Base-by-base conservation (phyloP, 2,888 invertebrate species). In the Lochmaea capreae region DNA sequence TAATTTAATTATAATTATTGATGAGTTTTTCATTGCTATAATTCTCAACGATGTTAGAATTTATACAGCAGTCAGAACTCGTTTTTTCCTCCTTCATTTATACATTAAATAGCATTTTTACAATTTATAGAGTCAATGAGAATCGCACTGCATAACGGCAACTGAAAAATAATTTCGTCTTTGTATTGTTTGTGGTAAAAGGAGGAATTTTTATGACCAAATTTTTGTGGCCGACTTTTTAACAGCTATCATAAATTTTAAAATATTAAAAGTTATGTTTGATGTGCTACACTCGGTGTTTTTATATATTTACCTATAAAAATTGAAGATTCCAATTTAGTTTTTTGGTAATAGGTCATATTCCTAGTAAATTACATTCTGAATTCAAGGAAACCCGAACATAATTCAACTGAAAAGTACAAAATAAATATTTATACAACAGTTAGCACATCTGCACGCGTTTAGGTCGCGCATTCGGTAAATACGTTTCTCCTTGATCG, bases 81-180 rank as follows among this genome's bases (percentile, higher is more conserved):
- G n/a, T 16, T 22, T 57, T 57, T 57, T 57, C 4, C 18, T 22
- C 4, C n/a, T 57, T 39, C 33, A 4, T 57, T 22, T 22, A 18
- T 57, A 22, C 18, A 57, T 57, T 57, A 9, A 4, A 57, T 16
- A 57, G 22, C 57, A 57, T 18, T 57, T 57, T 22, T 22, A 57
- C 16, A 57, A 57, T 57, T 57, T 57, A 57, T 57, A 18, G 22
- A 57, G 57, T 57, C 57, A 57, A 57, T 57, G 22, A 57, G 57
- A 57, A 22, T 18, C 11, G 18, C 57, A 57, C 57, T 57, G 57
- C 18, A 57, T 57, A 57, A 57, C 16, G 18, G 57, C 11, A 22
- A 57, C 57, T 57, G 18, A 22, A 57, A 57, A 18, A 57, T 57
- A 57, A 57, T 18, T 57, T 22, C 57, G 18, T 18, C 57, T 22